A percentile compares a stretch with the other conserved stretches of the same genome.
phyloP scores from a whole-genome alignment of 2,113 vertebrate genomes.

The Ifrita kowaldi region DNA sequence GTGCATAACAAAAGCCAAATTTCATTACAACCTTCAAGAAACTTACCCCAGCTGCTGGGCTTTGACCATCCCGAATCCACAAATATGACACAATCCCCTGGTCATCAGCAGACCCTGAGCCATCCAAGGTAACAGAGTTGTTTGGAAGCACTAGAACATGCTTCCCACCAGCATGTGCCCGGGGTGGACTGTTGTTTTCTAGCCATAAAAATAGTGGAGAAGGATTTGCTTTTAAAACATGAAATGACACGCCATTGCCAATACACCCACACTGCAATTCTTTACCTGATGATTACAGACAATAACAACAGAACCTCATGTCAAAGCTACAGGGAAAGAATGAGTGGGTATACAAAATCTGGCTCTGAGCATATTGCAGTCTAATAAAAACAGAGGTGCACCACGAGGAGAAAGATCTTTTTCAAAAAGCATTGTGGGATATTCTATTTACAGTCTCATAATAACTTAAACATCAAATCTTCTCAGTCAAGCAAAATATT shows the following conservation, averaged over 20 bases:
- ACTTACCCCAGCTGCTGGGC: constrained; percentile 89
- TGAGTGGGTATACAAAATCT: neutral
- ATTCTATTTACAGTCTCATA: neutral
- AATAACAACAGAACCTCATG: neutral
- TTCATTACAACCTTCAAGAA: neutral
- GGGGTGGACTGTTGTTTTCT: constrained; percentile 78
- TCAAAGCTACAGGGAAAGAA: neutral
- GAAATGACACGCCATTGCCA: neutral
- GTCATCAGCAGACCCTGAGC: constrained; percentile 83
- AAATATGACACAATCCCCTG: constrained; percentile 78
- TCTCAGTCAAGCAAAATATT: neutral
- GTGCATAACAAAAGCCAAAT: neutral
- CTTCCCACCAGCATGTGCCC: constrained; percentile 84
- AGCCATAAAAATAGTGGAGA: constrained; percentile 51
- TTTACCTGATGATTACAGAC: neutral
- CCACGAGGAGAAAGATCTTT: neutral
- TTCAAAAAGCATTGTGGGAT: neutral
- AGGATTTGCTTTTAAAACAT: constrained; percentile 27
- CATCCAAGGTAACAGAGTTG: constrained; percentile 84
- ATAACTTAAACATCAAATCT: neutral
- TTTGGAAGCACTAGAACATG: constrained; percentile 86
- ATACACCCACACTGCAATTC: neutral
- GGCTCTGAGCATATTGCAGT: neutral
- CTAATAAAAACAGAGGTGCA: neutral
- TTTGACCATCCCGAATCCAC: constrained; percentile 86